Percentiles rank a stretch among this genome's conserved stretches.
Evolutionary conservation across 2,797 vertebrate species (phyloP).

Genomic region (Paedocypris micromegethes): DNA sequence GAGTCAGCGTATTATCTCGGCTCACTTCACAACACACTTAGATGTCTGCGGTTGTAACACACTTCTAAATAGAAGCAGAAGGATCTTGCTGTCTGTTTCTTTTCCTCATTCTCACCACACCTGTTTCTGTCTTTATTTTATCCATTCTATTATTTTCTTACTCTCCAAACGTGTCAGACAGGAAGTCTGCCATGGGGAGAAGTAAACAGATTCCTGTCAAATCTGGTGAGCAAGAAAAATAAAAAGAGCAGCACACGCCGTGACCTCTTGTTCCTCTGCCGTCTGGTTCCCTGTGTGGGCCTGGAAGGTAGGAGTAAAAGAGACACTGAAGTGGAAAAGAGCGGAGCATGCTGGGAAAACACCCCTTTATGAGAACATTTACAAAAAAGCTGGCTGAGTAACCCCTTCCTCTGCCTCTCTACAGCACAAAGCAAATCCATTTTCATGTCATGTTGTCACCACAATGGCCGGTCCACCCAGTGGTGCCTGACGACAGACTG

Average conservation of each 20-base stretch:
- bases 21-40: constrained; percentile 55
- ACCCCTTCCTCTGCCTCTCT: constrained; percentile 11
- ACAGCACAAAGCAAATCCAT: constrained; percentile 60
- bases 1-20: constrained; percentile 69
- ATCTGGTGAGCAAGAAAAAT: constrained; percentile 37
- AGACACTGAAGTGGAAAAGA: not conserved
- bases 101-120: not conserved
- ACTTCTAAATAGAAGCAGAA: constrained; percentile 25
- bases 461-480: constrained; percentile 40
- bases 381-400: constrained; percentile 19
- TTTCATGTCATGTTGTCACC: constrained; percentile 63
- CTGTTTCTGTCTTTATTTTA: constrained; percentile 27
- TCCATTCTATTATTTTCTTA: not conserved
- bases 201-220: constrained; percentile 38
- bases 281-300: constrained; percentile 28
- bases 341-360: constrained; percentile 15
- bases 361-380: constrained; percentile 33
- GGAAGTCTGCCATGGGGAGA: constrained; percentile 25
- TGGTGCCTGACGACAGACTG: constrained; percentile 31
- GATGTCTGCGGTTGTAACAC: constrained; percentile 29
- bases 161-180: constrained; percentile 16
- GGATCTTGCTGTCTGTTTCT: constrained; percentile 27
- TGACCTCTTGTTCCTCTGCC: constrained; percentile 20
- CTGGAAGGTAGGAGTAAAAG: constrained; percentile 5
- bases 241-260: constrained; percentile 3